These are phyloP conservation scores for Coracopsis vasa DNA, from an alignment of 2,113 vertebrate species.

Conservation along the genomic window DNA sequence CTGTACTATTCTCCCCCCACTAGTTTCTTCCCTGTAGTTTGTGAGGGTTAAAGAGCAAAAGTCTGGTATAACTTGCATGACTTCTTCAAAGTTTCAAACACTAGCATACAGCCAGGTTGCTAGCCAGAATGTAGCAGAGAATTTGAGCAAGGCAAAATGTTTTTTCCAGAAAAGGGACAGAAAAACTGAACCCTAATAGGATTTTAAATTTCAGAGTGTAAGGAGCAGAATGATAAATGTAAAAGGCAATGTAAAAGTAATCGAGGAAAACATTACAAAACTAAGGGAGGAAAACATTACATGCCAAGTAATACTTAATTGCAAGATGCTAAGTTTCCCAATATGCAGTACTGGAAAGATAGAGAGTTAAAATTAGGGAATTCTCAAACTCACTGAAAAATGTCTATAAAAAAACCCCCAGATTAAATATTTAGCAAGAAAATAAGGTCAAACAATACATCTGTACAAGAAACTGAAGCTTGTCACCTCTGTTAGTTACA, in stretches of 20 bases:
- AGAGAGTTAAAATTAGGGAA: background rate
- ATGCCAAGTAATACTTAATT: background rate
- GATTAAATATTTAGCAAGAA: background rate
- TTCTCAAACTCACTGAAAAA: background rate
- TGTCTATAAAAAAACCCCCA: background rate
- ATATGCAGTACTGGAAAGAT: background rate
- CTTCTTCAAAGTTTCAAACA: background rate
- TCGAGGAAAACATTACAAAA: background rate
- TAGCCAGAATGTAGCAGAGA: background rate
- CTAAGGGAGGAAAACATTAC: background rate
- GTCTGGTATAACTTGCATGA: background rate
- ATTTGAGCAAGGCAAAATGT: background rate
- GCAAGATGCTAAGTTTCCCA: background rate
- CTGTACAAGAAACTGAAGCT: background rate
- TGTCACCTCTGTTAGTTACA: background rate
- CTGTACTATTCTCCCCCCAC: background rate
- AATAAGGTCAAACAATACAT: background rate
- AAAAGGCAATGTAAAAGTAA: background rate
- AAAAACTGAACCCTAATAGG: background rate
- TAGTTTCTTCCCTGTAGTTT: background rate
- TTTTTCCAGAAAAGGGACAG: background rate
- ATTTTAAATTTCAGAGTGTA: background rate
- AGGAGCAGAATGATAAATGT: background rate
- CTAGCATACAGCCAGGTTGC: background rate
- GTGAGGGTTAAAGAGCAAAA: background rate